Percentiles rank a stretch among this genome's conserved stretches.
These are phyloP conservation scores for Pipistrellus pygmaeus DNA, from an alignment of 2,797 vertebrate genomes.

Conservation along the genomic window DNA sequence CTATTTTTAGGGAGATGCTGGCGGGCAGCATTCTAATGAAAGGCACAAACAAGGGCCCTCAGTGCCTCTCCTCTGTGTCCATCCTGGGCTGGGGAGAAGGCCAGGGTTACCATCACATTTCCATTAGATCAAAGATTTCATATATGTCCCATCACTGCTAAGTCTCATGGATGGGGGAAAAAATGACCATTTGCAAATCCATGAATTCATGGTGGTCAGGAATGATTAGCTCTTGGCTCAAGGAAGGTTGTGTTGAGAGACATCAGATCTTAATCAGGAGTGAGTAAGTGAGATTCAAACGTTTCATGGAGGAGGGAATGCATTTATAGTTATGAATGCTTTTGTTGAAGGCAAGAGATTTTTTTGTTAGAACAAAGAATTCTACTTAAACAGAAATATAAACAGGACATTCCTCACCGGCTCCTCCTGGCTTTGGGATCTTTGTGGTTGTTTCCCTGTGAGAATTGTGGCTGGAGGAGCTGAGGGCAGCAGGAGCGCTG, in stretches of 20 bases:
- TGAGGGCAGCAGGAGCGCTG: background rate
- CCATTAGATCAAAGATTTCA: slow-evolving; percentile 56
- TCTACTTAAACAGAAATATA: slow-evolving; percentile 47
- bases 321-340: background rate
- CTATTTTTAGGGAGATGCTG: slow-evolving; percentile 78
- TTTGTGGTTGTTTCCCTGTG: background rate
- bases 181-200: background rate
- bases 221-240: slow-evolving; percentile 20
- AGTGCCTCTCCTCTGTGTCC: slow-evolving; percentile 58
- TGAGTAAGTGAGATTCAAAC: background rate
- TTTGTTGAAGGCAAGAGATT: slow-evolving; percentile 32
- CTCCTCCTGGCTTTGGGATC: background rate
- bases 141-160: background rate
- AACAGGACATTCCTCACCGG: background rate
- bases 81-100: background rate
- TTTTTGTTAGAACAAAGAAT: slow-evolving; percentile 37
- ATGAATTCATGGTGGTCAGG: background rate
- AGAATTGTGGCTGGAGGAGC: background rate
- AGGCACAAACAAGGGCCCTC: slow-evolving; percentile 54
- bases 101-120: background rate
- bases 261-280: background rate
- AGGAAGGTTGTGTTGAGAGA: background rate
- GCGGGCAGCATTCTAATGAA: slow-evolving; percentile 78
- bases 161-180: background rate
- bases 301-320: background rate